Base-by-base conservation (phyloP, 2,888 invertebrate species). In the Rambutsinella grinnellia region DNA sequence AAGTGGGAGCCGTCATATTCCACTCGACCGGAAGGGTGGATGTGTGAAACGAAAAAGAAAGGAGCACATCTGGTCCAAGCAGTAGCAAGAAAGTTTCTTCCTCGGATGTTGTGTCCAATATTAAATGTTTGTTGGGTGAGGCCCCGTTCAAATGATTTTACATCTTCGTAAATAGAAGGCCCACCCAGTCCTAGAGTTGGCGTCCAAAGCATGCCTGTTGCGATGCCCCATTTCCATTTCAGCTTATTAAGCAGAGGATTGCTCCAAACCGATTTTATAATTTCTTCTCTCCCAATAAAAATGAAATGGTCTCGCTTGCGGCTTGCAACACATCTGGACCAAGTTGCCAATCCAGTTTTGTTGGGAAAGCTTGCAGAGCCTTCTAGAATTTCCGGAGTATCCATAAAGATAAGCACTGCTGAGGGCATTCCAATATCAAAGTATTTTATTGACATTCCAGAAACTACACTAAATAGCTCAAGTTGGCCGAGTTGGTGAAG, bases 61-160 rank as follows among this genome's bases (percentile, higher is more conserved):
- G 70, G 70, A 27, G 70, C 23, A 2, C 47, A 46, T 15, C 27
- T 28, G 2, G 21, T 24, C 70, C 70, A 70, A n/a, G 21, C 27
- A 26, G 56, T 47, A 10, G 15, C 24, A 1, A 56, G 46, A 13
- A 70, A 62, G 17, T 8, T 36, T 13, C 70, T 19, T 27, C 70
- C 70, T 27, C 56, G 44, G 6, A 70, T 6, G 15, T 70, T 70
- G 23, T 62, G 62, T 10, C 62, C 70, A 28, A 70, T 70, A 21
- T 44, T n/a, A n/a, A 62, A 56, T 2, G n/a, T 19, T 21, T 58
- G 56, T 6, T 61, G 15, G 2, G n/a, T n/a, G 8, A 58, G 67
- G 13, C 57, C 21, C 0, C 51, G 49, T 24, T 68, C 68, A 0
- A 57, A 21, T 47, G 56, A 3, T 5, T 19, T 15, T 2, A 63